A percentile compares a stretch with the other conserved stretches of the same genome.
These are phyloP conservation scores for Epinephelus lanceolatus DNA, from an alignment of 2,113 vertebrate genomes.

Conservation along the genomic window DNA sequence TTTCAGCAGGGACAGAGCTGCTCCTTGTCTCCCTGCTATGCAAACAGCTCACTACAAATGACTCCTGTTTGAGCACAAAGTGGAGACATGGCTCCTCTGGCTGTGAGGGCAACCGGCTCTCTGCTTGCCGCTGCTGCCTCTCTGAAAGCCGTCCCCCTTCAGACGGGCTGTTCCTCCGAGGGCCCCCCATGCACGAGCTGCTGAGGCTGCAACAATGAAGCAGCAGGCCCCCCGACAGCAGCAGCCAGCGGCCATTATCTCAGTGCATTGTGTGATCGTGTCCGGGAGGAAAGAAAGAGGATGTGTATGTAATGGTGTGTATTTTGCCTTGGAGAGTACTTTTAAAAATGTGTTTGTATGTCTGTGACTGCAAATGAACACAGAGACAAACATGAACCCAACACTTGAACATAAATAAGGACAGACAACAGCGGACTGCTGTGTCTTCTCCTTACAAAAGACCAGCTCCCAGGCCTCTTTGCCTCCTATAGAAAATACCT, in stretches of 20 bases:
- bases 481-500: slow-evolving; percentile 57
- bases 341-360: background rate
- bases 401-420: background rate
- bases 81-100: slow-evolving; percentile 45
- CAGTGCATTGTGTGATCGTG: slow-evolving; percentile 34
- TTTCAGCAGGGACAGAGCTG: slow-evolving; percentile 22
- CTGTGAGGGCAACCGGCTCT: slow-evolving; percentile 44
- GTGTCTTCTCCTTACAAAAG: slow-evolving; percentile 44
- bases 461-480: slow-evolving; percentile 29
- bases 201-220: slow-evolving; percentile 67
- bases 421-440: slow-evolving; percentile 5
- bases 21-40: slow-evolving; percentile 38
- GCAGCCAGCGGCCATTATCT: slow-evolving; percentile 53
- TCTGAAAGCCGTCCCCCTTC: slow-evolving; percentile 24
- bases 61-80: slow-evolving; percentile 53
- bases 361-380: background rate
- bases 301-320: slow-evolving; percentile 9
- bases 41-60: slow-evolving; percentile 49
- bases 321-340: background rate
- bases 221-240: slow-evolving; percentile 45
- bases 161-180: slow-evolving; percentile 44
- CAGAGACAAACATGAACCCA: background rate
- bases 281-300: slow-evolving; percentile 3
- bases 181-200: slow-evolving; percentile 40
- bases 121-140: slow-evolving; percentile 32